Base-by-base conservation (phyloP, 2,113 vertebrate genomes). In the Cinclus cinclus region DNA sequence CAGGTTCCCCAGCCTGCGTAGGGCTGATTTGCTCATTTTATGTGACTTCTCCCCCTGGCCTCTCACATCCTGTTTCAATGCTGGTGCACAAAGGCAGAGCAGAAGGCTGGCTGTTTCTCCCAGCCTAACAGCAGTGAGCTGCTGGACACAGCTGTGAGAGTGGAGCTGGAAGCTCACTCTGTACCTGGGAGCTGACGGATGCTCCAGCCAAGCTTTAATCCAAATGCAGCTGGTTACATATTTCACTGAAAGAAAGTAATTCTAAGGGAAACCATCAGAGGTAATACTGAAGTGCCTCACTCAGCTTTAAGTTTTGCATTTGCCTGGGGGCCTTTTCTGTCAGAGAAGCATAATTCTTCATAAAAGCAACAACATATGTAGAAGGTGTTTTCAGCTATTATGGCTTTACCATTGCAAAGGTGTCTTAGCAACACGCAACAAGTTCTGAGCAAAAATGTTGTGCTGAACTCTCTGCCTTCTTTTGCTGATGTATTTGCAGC, bases 1-100 rank as follows among this genome's bases (percentile, higher is more conserved):
- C 46, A 87, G 27, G 41, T 13, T 87, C 35, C 50, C 41, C 44
- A 59, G 7, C 27, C 58, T 44, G 13, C 1, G 9, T 25, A 35
- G 52, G 12, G 68, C 24, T 33, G 60, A 52, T 64, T 65, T 82
- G 19, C 53, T 89, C 37, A 2, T 85, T 87, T 77, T 49, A 31
- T 44, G 15, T 0, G 19, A 62, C 23, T 35, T 74, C n/a, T 83
- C 46, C 16, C 19, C 1, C 18, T 0, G 1, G 65, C 10, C n/a
- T 60, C 31, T 60, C 56, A 11, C 12, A 6, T 27, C 14, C 15
- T 19, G 33, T 63, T 85, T 83, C 88, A 42, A 4, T 10, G 8
- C 62, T 83, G 49, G 27, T 23, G 13, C 41, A 31, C 13, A 46
- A 81, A 87, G 74, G 64, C 84, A 81, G 46, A 83, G 52, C 42